phyloP scores from a whole-genome alignment of 1,140 invertebrate genomes.

The Lucilia sericata region DNA sequence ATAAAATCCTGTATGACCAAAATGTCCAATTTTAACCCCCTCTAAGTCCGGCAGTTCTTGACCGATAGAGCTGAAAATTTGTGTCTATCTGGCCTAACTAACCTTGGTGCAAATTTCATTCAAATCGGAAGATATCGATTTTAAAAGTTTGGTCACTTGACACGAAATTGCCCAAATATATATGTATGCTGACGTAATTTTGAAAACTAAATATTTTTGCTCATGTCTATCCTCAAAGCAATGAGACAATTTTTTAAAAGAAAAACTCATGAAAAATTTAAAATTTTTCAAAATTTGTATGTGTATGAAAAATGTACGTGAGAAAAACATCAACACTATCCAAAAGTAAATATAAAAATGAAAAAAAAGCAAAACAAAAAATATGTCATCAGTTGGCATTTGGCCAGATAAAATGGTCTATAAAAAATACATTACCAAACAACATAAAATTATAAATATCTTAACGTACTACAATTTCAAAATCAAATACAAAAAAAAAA shows the following conservation, averaged over 20 bases:
- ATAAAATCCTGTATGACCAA: no score
- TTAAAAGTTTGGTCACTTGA: no score
- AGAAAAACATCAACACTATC: neutral
- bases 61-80: no score
- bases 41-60: no score
- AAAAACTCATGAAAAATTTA: neutral
- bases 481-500: neutral
- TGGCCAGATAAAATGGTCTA: constrained; percentile 4
- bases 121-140: no score
- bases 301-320: neutral
- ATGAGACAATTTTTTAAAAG: neutral
- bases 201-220: neutral
- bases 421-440: constrained; percentile 5
- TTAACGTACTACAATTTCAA: neutral
- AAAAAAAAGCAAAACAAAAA: neutral
- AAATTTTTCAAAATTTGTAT: no score
- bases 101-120: no score
- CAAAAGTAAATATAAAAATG: neutral
- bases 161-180: no score
- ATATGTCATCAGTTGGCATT: constrained; percentile 1
- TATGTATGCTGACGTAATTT: constrained; percentile 18
- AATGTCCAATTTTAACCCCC: no score
- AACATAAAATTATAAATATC: constrained; percentile 10
- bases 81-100: no score
- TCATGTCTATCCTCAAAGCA: neutral